phyloP scores from a whole-genome alignment of 2,888 invertebrate genomes.

The Sminthurides aquaticus region DNA sequence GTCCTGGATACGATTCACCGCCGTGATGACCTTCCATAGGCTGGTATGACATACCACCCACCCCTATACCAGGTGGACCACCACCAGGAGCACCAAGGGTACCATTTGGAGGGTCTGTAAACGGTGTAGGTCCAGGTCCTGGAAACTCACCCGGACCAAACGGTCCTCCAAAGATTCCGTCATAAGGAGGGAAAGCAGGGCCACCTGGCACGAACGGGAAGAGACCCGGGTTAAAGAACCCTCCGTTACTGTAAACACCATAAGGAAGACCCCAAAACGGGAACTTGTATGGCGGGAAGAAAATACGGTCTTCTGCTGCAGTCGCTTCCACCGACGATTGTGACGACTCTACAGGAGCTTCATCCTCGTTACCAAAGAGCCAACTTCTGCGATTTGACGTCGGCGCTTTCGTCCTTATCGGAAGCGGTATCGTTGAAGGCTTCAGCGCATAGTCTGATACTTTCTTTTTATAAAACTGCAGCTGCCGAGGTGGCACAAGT shows the following conservation, averaged over 20 bases:
- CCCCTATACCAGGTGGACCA: neutral
- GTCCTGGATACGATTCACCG: too few species aligned
- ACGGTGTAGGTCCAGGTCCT: constrained; percentile 30
- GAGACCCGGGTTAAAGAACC: constrained; percentile 39
- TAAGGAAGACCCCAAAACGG: constrained; percentile 37
- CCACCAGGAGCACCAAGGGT: neutral
- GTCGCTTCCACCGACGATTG: too few species aligned
- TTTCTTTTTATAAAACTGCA: neutral
- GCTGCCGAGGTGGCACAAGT: neutral
- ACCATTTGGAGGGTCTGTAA: neutral
- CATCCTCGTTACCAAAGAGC: neutral
- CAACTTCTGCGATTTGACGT: neutral
- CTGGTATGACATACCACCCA: neutral
- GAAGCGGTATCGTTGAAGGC: neutral
- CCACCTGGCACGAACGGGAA: constrained; percentile 42
- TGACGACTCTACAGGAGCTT: too few species aligned
- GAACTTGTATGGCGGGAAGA: constrained; percentile 37
- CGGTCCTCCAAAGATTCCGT: constrained; percentile 39
- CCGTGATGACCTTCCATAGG: neutral
- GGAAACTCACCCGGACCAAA: constrained; percentile 37
- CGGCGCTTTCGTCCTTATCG: neutral
- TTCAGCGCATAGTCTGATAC: neutral
- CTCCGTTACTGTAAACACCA: constrained; percentile 37
- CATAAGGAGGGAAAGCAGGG: constrained; percentile 38
- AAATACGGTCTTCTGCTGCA: constrained; percentile 32